These are phyloP conservation scores for Cepaea hortensis DNA, from an alignment of 2,888 invertebrate genomes.

Conservation along the genomic window DNA sequence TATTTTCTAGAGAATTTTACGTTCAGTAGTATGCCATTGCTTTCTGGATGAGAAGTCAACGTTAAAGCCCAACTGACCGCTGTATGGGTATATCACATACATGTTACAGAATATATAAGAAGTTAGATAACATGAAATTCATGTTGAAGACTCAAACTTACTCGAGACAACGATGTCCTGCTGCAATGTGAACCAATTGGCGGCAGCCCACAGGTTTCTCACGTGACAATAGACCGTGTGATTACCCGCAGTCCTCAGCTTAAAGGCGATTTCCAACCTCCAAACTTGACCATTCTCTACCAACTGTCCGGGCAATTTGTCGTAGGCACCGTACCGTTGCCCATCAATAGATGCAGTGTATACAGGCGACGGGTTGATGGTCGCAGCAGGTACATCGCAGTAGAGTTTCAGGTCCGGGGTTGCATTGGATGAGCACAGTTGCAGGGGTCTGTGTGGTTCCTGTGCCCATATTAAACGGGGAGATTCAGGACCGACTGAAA, in stretches of 20 bases:
- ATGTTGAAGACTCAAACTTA: not conserved
- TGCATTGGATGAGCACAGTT: not conserved
- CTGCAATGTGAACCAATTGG: not conserved
- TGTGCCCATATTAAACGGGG: not conserved
- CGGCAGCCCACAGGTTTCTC: not conserved
- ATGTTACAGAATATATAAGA: too few species aligned
- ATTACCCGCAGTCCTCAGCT: not conserved
- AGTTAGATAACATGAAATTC: too few species aligned
- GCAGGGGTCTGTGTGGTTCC: not conserved
- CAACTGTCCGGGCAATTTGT: not conserved
- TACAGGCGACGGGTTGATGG: not conserved
- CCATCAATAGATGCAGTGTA: not conserved
- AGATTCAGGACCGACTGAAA: not conserved
- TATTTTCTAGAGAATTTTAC: too few species aligned
- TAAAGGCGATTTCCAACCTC: not conserved
- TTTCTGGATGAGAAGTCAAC: too few species aligned
- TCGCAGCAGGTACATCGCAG: not conserved
- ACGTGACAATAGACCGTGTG: not conserved
- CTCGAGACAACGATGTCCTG: not conserved
- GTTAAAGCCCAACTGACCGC: too few species aligned
- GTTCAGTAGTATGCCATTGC: too few species aligned
- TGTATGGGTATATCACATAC: too few species aligned
- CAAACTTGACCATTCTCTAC: not conserved
- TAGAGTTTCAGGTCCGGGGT: not conserved
- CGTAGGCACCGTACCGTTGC: not conserved